Base-by-base conservation (phyloP, 2,888 invertebrate species). In the Diarsia rubi region DNA sequence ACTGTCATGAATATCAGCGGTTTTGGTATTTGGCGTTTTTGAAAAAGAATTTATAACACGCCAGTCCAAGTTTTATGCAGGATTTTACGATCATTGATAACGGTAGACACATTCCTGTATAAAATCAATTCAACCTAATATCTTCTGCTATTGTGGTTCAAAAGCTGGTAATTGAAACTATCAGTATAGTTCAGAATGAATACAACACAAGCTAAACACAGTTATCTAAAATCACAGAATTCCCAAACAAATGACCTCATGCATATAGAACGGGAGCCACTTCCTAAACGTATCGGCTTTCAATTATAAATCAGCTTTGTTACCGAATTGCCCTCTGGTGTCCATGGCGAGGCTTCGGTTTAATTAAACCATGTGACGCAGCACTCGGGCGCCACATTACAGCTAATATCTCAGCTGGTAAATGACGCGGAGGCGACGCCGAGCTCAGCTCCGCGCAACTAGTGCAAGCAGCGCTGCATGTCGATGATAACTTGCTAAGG, bases 281-380 rank as follows among this genome's bases (percentile, higher is more conserved):
- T 78, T 85, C 67, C 86, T 82, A 77, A 81, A 70, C 83, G 83
- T 86, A 87, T 87, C 83, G 84, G 74, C 73, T 75, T 87, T 86
- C 86, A 86, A 87, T 86, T 80, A 87, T 87, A 86, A 86, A 86
- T 86, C 84, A 86, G 76, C 83, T 75, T 83, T 76, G 77, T 75
- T 86, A 77, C 80, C 74, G 71, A 75, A 77, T 74, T 75, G 78
- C 85, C 85, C 76, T 71, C 57, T 71, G 85, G 69, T 81, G 78
- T 77, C 83, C 78, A 82, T 81, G 72, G 73, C 69, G 69, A 54
- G 85, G 82, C 78, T 70, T 75, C 85, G 76, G 75, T 86, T 88
- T 86, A 86, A 86, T 86, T 86, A 86, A 86, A 88, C 78, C 86
- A 72, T 88, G 88, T 88, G 86, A 86, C 79, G 77, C 79, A 78